Percentiles rank a stretch among this genome's conserved stretches.
Evolutionary conservation across 2,888 invertebrate species (phyloP).

Genomic region (Amblyteles armatorius): DNA sequence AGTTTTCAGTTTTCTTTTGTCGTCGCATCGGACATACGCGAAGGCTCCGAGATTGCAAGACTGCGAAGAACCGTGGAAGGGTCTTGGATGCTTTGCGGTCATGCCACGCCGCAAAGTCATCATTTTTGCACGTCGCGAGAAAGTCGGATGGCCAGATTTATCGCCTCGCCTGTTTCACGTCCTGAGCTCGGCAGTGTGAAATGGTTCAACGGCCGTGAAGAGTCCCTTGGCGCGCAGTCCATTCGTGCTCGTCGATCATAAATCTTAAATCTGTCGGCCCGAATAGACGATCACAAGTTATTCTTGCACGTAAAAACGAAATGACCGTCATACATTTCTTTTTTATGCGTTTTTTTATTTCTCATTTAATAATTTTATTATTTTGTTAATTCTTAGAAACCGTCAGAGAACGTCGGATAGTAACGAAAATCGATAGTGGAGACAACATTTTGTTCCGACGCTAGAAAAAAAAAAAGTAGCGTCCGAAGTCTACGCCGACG

Average conservation of each 20-base stretch:
- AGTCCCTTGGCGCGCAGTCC: neutral
- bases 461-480: too few species aligned
- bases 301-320: too few species aligned
- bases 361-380: too few species aligned
- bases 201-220: slow-evolving; percentile 43
- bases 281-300: neutral
- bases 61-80: slow-evolving; percentile 66
- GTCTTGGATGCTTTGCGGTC: slow-evolving; percentile 66
- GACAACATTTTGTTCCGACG: too few species aligned
- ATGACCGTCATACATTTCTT: too few species aligned
- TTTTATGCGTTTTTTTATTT: too few species aligned
- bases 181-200: slow-evolving; percentile 30
- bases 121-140: slow-evolving; percentile 58
- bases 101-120: slow-evolving; percentile 64
- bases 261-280: neutral
- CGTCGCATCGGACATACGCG: slow-evolving; percentile 29
- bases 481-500: too few species aligned
- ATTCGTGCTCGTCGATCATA: neutral
- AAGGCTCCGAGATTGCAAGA: slow-evolving; percentile 65
- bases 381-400: too few species aligned
- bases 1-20: slow-evolving; percentile 32
- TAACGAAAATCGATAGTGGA: too few species aligned
- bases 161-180: slow-evolving; percentile 53
- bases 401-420: too few species aligned
- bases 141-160: slow-evolving; percentile 48